These are phyloP conservation scores for Trinectes maculatus DNA, from an alignment of 2,113 vertebrate genomes.

Conservation along the genomic window DNA sequence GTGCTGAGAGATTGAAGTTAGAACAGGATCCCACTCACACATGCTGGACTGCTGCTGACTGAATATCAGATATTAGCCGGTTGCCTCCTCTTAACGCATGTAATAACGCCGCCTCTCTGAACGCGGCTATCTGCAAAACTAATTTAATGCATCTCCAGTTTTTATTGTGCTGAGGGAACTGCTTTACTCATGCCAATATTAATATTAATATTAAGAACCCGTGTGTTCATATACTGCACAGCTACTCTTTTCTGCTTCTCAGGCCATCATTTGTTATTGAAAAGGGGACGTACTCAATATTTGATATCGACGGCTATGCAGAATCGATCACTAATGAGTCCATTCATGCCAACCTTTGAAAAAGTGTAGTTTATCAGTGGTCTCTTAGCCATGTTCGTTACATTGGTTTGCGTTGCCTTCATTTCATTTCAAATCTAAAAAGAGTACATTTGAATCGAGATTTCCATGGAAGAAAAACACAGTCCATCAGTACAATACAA, in stretches of 20 bases:
- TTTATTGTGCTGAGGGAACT: constrained; percentile 6
- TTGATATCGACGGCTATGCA: neutral
- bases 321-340: neutral
- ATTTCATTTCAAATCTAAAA: neutral
- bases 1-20: neutral
- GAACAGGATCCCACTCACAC: constrained; percentile 5
- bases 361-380: neutral
- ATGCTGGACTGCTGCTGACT: constrained; percentile 1
- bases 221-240: neutral
- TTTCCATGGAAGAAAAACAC: no score
- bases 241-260: neutral
- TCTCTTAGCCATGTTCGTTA: neutral
- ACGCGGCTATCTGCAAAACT: constrained; percentile 6
- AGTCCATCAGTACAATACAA: no score
- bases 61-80: constrained; percentile 6
- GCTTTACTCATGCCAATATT: neutral
- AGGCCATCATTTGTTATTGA: neutral
- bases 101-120: constrained; percentile 6
- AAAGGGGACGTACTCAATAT: neutral
- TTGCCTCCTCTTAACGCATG: constrained; percentile 1
- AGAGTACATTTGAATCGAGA: no score
- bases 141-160: constrained; percentile 22
- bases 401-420: neutral
- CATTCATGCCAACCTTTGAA: neutral
- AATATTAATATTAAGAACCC: constrained; percentile 6